Evolutionary conservation across 2,797 vertebrate species (phyloP), one percentile per base, ranked within the genome.

Genomic region (Aselliscus stoliczkanus): DNA sequence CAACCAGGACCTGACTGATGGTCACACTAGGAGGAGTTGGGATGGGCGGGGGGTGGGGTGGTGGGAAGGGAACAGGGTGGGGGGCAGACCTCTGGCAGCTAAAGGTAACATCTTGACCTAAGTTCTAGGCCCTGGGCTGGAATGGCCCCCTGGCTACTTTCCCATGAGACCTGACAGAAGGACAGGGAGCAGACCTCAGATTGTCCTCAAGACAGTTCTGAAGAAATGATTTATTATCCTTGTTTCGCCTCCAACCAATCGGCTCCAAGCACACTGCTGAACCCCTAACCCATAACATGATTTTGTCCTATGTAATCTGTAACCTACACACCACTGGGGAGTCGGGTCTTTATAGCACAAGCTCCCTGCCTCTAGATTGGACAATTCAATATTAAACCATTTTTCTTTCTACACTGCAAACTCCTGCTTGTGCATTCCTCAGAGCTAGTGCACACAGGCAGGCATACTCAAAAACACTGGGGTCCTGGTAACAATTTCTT

Each of bases 341-440:
- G 29, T 8, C 4, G 4, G 29, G 39, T 3, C 56, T 81, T 44
- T 1, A 7, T 13, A 4, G 52, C 17, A 1, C 0, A 1, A 5
- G 27, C 39, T 17, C 27, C 27, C 6, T 4, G 17, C 60, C 77
- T 44, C 56, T 7, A 1, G n/a, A n/a, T 31, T 20, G 56, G 58
- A 27, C 56, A 14, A 3, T 21, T 44, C 27, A 14, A 14, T 7
- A 44, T 9, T 7, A 42, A 62, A 44, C 56, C 3, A 7, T 31
- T 44, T 79, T 42, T 20, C 77, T 31, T 18, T 31, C 56, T 31
- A 60, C 10, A 1, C 56, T 42, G 56, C 37, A 5, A 14, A 44
- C 56, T 31, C 7, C 10, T 7, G 54, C 37, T 44, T 25, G 0
- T 20, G 37, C 37, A 8, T 23, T 20, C 21, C 39, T 44, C 1